Base-by-base conservation (phyloP, 53 echinoderm and acorn worm species). In the Temnopleurus reevesii region DNA sequence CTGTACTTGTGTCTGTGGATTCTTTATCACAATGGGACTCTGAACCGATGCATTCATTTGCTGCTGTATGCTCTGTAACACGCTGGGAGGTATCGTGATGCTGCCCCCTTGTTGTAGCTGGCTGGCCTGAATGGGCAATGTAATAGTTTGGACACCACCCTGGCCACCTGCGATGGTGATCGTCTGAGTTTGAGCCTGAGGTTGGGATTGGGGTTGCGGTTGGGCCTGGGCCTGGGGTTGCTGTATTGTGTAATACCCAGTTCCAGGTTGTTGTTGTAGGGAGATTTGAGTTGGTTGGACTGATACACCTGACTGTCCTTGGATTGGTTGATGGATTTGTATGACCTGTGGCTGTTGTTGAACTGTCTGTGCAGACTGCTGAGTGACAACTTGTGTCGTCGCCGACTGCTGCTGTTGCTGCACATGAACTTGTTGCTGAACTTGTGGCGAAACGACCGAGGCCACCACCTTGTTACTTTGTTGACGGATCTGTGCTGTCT, bases 281-380 rank as follows among this genome's bases (percentile, higher is more conserved):
- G 88, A 46, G 36, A 87, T 66, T 45, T 92, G 93, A 46, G 93
- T 77, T 5, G 91, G 93, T 45, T 92, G 92, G 0, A 65, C 1
- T 1, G 65, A 65, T 17, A 38, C 23, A 13, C 71, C 71, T 12
- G 71, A 21, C 45, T 92, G 92, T 10, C 76, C 77, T 33, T 65
- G 93, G 76, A 91, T 77, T 49, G 92, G 91, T 65, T 91, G 93
- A 15, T 89, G 88, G 59, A 89, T 76, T 19, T 94, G 94, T 35
- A 84, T 91, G 59, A 93, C 51, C 23, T 91, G 90, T 54, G 46
- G 53, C 59, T 81, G 61, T 46, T 93, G 91, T 53, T 91, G 91
- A 21, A 89, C 88, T 30, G 87, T 76, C 41, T 81, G 88, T 60
- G 91, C 76, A 0, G 82, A 4, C 64, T 89, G 91, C 43, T 85